Evolutionary conservation across 2,888 invertebrate genomes (phyloP).

Genomic region (Hipparchia sbordonii): DNA sequence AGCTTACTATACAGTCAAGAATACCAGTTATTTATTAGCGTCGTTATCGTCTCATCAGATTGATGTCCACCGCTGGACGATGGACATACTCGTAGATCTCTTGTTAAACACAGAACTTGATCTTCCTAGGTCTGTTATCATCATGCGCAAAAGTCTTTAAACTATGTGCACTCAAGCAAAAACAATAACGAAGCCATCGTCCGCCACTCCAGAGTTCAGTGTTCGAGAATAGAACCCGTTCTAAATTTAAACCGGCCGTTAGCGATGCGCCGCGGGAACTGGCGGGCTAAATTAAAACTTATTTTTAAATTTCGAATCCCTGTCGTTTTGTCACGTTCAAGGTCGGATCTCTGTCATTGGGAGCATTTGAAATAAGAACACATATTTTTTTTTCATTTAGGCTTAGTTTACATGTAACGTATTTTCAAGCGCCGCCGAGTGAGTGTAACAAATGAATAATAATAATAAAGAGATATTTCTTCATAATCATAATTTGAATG

Average conservation of each 20-base stretch:
- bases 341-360: constrained; percentile 63
- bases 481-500: no score
- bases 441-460: no score
- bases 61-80: no score
- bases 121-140: not conserved
- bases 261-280: constrained; percentile 75
- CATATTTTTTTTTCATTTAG: constrained; percentile 8
- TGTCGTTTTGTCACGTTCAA: constrained; percentile 78
- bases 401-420: not conserved
- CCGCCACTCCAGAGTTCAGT: constrained; percentile 66
- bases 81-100: no score
- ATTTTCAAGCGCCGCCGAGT: not conserved
- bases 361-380: constrained; percentile 46
- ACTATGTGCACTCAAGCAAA: constrained; percentile 51
- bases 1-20: no score
- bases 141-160: constrained; percentile 29
- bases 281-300: constrained; percentile 66
- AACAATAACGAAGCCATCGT: constrained; percentile 75
- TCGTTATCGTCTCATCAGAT: no score
- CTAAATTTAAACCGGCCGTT: constrained; percentile 77
- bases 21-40: no score
- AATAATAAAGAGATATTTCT: no score
- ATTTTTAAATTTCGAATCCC: constrained; percentile 72
- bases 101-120: no score
- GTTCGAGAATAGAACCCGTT: constrained; percentile 77